Evolutionary conservation across 2,113 vertebrate species (phyloP).

Genomic region (Caretta caretta): DNA sequence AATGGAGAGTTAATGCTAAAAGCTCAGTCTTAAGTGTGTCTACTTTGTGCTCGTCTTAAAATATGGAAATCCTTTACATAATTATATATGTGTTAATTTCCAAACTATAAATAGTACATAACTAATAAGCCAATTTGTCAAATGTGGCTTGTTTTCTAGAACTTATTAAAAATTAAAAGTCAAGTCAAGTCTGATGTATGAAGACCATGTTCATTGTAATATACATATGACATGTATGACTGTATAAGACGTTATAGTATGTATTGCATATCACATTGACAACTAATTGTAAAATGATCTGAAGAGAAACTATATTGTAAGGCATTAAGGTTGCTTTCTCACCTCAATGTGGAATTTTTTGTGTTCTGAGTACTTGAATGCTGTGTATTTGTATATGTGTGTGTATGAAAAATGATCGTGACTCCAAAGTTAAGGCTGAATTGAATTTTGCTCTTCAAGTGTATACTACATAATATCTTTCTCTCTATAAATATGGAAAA

Average conservation of each 20-base stretch:
- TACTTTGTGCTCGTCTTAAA: not conserved
- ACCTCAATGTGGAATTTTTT: not conserved
- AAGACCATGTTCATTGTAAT: not conserved
- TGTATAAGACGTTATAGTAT: not conserved
- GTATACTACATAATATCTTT: rapidly evolving
- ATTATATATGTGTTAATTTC: not conserved
- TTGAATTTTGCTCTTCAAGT: not conserved
- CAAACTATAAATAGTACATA: not conserved
- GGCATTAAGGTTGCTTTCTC: constrained; percentile 11
- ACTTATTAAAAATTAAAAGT: not conserved
- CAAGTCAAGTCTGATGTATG: not conserved
- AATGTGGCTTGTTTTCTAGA: not conserved
- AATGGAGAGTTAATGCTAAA: not conserved
- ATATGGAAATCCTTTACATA: not conserved
- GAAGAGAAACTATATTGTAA: not conserved
- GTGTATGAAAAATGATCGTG: too few relatives aligned
- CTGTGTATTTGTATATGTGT: not conserved
- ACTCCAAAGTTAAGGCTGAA: not conserved
- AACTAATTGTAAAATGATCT: not conserved
- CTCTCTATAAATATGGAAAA: not conserved
- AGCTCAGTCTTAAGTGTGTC: not conserved
- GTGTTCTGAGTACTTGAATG: not conserved
- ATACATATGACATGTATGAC: too few relatives aligned
- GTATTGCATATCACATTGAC: not conserved
- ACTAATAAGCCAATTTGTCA: not conserved